Percentiles rank a stretch among this genome's conserved stretches.
Conservation (phyloP, 2,797 vertebrate genomes). For the Cygnus olor region DNA sequence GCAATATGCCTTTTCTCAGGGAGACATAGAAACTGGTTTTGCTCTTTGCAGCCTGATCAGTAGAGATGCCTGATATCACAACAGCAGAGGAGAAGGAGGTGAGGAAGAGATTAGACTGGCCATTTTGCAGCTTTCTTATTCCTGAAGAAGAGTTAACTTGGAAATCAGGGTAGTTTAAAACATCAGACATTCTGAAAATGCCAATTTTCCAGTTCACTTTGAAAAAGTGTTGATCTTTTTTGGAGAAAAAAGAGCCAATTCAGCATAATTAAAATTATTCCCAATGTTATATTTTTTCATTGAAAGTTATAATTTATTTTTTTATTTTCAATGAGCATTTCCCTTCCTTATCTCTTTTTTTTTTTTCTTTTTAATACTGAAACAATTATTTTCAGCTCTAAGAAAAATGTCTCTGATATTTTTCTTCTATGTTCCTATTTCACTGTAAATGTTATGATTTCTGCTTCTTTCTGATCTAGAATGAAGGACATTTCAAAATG, state of each 20-base stretch:
- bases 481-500: constrained; percentile 13
- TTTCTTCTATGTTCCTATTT: constrained; percentile 13
- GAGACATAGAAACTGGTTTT: constrained; percentile 15
- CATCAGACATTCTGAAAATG: not conserved
- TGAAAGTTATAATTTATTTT: not conserved
- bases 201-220: not conserved
- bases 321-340: not conserved
- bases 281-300: not conserved
- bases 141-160: not conserved
- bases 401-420: not conserved
- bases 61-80: not conserved
- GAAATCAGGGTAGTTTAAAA: constrained; percentile 21
- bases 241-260: not conserved
- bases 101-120: constrained; percentile 48
- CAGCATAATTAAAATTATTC: not conserved
- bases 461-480: constrained; percentile 14
- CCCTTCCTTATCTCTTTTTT: not conserved
- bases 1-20: constrained; percentile 31
- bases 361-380: not conserved
- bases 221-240: not conserved
- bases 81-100: constrained; percentile 65
- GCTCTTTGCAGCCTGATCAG: constrained; percentile 6
- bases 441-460: not conserved
- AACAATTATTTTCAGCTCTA: not conserved
- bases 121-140: constrained; percentile 15